Conservation (phyloP, 2,888 invertebrate species). For the Macaria liturata region DNA sequence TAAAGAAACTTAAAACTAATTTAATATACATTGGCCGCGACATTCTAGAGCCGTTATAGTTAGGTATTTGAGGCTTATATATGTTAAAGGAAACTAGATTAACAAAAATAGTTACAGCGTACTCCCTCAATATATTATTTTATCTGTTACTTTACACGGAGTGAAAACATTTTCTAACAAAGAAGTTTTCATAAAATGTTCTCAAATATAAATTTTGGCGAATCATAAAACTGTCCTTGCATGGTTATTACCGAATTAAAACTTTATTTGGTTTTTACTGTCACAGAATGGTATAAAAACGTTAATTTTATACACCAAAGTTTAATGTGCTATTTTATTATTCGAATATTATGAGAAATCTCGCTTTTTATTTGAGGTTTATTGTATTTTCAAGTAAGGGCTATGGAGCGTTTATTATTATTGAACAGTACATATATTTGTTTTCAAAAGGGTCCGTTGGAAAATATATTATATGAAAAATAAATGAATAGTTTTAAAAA, state of each 20-base stretch:
- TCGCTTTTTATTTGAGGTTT: slow-evolving; percentile 1
- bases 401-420: neutral
- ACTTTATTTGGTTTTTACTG: slow-evolving; percentile 15
- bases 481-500: no score
- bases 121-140: no score
- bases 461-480: no score
- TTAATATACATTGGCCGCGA: no score
- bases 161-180: neutral
- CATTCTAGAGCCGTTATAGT: no score
- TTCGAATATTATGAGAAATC: slow-evolving; percentile 10
- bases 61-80: no score
- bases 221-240: slow-evolving; percentile 9
- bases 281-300: slow-evolving; percentile 9
- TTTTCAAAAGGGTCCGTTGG: no score
- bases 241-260: slow-evolving; percentile 10
- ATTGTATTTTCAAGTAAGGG: slow-evolving; percentile 8
- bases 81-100: no score
- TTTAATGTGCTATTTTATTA: slow-evolving; percentile 11
- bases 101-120: no score
- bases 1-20: no score
- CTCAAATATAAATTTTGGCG: slow-evolving; percentile 4
- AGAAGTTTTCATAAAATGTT: slow-evolving; percentile 3
- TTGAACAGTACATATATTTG: no score
- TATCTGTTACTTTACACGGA: no score
- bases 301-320: slow-evolving; percentile 11